Evolutionary conservation across 2,113 vertebrate species (phyloP), one percentile per base, ranked within the genome.

Genomic region (Delphinapterus leucas): DNA sequence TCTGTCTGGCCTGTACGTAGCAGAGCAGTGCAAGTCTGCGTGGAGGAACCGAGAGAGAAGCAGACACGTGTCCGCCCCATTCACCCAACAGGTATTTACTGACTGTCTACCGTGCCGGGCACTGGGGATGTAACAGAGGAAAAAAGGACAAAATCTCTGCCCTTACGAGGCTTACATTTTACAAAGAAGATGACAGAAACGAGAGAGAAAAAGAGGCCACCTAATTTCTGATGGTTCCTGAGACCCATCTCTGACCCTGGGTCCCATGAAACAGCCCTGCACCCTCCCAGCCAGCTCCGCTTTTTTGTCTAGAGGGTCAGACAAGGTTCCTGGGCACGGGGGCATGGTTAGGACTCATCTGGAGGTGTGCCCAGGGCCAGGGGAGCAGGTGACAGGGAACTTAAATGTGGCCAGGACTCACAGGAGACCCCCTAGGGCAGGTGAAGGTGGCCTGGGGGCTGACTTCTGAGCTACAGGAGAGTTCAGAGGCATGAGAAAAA

Each of bases 11-110:
- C 33, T 4, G 1, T 2, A 21, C 2, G 8, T 23, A 25, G 49
- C 17, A 33, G 28, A 47, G 60, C 47, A 26, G 28, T 2, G 49
- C 28, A 55, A 18, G 47, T 25, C 5, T 26, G 36, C 26, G 18
- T 67, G 33, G 31, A 67, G 55, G 23, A 65, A 38, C 36, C 17
- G 0, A 60, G 11, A 28, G 53, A 3, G 60, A 63, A 6, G 28
- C 58, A 23, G 83, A 63, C 82, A 0, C 6, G 0, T 3, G 20
- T 23, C 26, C 20, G 0, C 31, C 36, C 21, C 60, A 0, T 8
- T 15, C 73, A 6, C 2, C 12, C 25, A 5, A 11, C 70, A 7
- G 36, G 70, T 18, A 0, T 20, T 44, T 33, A 17, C 1, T 18
- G 47, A 31, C 36, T 0, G 15, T 33, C 84, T 26, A 11, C 63